Base-by-base conservation (phyloP, 1,140 invertebrate species). In the Heliconius hewitsoni region DNA sequence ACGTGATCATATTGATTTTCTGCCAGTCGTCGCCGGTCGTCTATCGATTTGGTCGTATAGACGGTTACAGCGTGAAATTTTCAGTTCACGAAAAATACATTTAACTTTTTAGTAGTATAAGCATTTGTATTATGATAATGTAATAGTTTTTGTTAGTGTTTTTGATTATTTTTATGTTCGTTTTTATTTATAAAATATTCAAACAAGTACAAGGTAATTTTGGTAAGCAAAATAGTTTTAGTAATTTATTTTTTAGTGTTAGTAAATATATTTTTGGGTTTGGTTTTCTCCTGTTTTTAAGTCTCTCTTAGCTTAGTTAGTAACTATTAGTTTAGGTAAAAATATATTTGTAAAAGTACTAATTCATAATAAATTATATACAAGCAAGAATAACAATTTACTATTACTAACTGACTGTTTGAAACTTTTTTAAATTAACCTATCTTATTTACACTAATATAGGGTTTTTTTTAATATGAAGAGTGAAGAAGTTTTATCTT, bases 1-100 rank as follows among this genome's bases (percentile, higher is more conserved):
- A 30, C 72, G n/a, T 39, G 34, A 42, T 72, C 18, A 72, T 79
- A 79, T 81, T 71, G 79, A 81, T 81, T 81, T 81, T 77, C 76
- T 52, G 79, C 50, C 74, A 79, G 79, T 81, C 79, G 76, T 72
- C 79, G 72, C 57, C 60, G 11, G 76, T 37, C 71, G 74, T n/a
- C 66, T 76, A 76, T 80, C 18, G 78, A 76, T 80, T 80, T 76
- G 78, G 39, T 71, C 5, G 78, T 70, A 57, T 66, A 74, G 55
- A 78, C 71, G 52, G 72, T 74, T 73, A 52, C 73, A n/a, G 34
- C 18, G 72, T 70, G 27, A 39, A 50, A 23, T 75, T 71, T 70
- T 57, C 66, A 75, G 27, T 75, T 46, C 60, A 50, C 66, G 50
- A 19, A 66, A 66, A 30, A 66, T 30, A 66, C 11, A 6, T 27